Percentiles rank a stretch among this genome's conserved stretches.
Conservation (phyloP, 2,113 vertebrate genomes). For the Neotragus pygmaeus region DNA sequence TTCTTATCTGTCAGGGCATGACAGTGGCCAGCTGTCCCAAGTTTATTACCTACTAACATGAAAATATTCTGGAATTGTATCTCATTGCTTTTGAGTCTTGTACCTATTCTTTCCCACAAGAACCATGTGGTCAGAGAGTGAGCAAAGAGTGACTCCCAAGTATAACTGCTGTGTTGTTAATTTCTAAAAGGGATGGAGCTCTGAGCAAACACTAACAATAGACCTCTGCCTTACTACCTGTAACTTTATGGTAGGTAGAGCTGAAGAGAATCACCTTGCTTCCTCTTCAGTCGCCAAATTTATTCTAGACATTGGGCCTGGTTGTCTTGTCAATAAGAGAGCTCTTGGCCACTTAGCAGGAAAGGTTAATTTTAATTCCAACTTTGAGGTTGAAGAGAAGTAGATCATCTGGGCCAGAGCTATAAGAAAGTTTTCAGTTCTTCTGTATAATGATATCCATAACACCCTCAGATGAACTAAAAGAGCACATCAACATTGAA, state of each 20-base stretch:
- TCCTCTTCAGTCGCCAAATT: background rate
- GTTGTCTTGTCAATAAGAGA: background rate
- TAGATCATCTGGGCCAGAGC: background rate
- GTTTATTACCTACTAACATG: background rate
- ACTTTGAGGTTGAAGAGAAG: background rate
- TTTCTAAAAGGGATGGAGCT: background rate
- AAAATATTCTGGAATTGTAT: background rate
- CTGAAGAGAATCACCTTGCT: background rate
- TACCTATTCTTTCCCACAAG: background rate
- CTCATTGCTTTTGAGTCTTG: background rate
- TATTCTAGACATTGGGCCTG: background rate
- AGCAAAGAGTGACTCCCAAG: background rate
- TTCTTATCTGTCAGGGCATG: background rate
- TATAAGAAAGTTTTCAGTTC: background rate
- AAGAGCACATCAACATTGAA: background rate
- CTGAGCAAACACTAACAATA: background rate
- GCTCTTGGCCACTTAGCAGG: background rate
- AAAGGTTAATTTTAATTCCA: background rate
- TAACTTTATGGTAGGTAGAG: background rate
- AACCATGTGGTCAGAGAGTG: background rate
- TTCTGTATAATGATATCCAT: background rate
- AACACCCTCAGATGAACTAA: background rate
- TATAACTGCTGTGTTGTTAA: background rate
- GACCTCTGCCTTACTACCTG: background rate
- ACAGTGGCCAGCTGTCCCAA: background rate